Evolutionary conservation across 2,888 invertebrate genomes (phyloP), one percentile per base, ranked within the genome.

Genomic region (Lagria hirta): DNA sequence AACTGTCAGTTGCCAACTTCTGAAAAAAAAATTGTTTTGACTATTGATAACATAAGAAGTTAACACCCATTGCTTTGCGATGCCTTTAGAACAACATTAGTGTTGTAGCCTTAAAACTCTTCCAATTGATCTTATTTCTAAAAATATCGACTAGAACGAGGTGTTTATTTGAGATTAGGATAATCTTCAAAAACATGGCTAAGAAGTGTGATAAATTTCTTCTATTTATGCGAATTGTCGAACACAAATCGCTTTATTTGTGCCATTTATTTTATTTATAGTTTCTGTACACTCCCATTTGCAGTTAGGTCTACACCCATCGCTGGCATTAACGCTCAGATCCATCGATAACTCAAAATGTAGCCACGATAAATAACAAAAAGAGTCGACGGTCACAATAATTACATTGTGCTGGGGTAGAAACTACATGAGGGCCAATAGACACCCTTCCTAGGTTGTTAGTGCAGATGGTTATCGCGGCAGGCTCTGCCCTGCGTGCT

Each of bases 231-330:
- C 36, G 33, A 23, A 43, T 30, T 44, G 38, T 44, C 44, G 38
- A 38, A 29, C 27, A 26, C 40, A 58, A 65, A 62, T 58, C 57
- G 65, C 64, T 65, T 65, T 64, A 66, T 66, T 61, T 55, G 56
- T 55, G 55, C 59, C 61, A 57, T 63, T 65, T 62, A 61, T 53
- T 61, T 66, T 65, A 68, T 68, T 68, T 67, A 68, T 66, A 61
- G 65, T 61, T 60, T 55, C 52, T 49, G 53, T 57, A 60, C 62
- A 65, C 67, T 60, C 65, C 67, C 63, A 62, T 56, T 57, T 55
- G 52, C 42, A 41, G 46, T 46, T 42, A 29, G 53, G 51, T 45
- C 36, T 44, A 27, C 30, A 44, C 41, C 41, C 36, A 48, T 28
- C 28, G 32, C 21, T 17, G 26, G 27, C 17, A 16, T 34, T 28